These are phyloP conservation scores for Callospermophilus lateralis DNA, from an alignment of 2,113 vertebrate genomes.

Conservation along the genomic window DNA sequence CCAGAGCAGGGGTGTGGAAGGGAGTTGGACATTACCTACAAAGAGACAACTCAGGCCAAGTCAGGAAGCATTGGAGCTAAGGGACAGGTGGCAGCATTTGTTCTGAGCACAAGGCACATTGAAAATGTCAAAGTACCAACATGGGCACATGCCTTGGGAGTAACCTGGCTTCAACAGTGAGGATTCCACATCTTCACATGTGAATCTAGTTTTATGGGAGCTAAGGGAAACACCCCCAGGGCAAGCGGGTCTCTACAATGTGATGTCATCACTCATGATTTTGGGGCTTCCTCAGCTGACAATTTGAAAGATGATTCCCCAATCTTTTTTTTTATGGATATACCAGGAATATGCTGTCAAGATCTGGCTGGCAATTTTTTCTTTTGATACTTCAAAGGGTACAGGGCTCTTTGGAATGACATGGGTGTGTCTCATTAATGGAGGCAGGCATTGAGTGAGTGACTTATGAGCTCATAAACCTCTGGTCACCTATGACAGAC, in stretches of 20 bases:
- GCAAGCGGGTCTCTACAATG: neutral
- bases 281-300: neutral
- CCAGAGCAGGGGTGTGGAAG: neutral
- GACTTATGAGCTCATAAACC: conserved; percentile 3
- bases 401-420: neutral
- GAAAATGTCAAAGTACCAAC: neutral
- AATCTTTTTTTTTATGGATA: neutral
- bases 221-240: rapidly evolving
- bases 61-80: neutral
- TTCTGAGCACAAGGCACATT: neutral
- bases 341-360: neutral
- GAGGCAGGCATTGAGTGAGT: neutral
- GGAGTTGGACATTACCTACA: neutral
- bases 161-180: neutral
- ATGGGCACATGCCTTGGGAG: too few species aligned
- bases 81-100: neutral
- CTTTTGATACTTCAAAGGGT: conserved; percentile 42
- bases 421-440: neutral
- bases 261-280: neutral
- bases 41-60: neutral
- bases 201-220: neutral
- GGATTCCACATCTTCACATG: neutral
- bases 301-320: neutral
- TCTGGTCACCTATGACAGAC: neutral
- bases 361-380: neutral